Conservation (phyloP, 35 echinoderm and acorn worm species). For the Apostichopus japonicus region DNA sequence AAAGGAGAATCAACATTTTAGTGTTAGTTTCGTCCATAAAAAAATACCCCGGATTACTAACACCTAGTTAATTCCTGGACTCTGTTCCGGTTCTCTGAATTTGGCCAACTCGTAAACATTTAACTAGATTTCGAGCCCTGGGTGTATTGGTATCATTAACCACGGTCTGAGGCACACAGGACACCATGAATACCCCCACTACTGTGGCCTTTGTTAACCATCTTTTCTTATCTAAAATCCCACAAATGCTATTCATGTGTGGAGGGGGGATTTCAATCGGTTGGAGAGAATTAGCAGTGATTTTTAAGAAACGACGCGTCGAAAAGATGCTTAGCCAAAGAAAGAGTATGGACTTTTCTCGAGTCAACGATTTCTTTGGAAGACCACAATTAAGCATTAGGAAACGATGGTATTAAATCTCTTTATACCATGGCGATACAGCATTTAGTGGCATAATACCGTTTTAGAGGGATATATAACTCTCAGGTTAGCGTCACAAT, state of each 20-base stretch:
- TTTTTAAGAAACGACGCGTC: conserved; percentile 5
- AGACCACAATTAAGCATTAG: conserved; percentile 9
- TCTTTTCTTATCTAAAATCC: not conserved
- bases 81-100: not conserved
- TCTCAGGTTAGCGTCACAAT: too few relatives aligned
- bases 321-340: not conserved
- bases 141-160: not conserved
- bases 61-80: too few relatives aligned
- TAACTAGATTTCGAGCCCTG: not conserved
- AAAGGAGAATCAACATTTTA: too few relatives aligned
- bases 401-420: not conserved
- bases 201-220: not conserved
- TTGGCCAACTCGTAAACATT: not conserved
- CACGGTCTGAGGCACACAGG: not conserved
- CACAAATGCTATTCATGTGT: not conserved
- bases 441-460: too few relatives aligned
- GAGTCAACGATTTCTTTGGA: not conserved
- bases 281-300: not conserved
- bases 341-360: not conserved
- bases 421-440: too few relatives aligned
- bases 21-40: too few relatives aligned
- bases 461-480: too few relatives aligned
- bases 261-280: not conserved
- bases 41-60: too few relatives aligned
- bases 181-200: not conserved